Conservation (phyloP, 2,797 vertebrate genomes). For the Myotis pilosus region DNA sequence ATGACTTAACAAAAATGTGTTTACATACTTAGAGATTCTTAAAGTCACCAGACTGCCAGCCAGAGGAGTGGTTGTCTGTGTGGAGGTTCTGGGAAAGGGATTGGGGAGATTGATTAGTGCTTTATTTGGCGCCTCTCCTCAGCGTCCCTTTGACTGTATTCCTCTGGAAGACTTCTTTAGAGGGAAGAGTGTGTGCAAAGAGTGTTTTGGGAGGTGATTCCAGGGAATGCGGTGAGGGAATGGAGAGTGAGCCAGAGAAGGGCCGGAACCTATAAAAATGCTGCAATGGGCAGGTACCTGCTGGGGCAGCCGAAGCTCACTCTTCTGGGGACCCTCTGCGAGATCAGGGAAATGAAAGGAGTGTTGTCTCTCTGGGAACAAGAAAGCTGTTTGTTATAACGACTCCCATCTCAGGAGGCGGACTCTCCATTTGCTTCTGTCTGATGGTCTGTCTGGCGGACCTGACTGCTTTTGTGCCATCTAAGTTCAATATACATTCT, state of each 20-base stretch:
- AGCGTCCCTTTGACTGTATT: not conserved
- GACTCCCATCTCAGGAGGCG: not conserved
- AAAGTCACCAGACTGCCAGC: not conserved
- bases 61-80: not conserved
- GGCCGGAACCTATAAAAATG: not conserved
- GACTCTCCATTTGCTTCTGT: not conserved
- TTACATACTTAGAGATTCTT: constrained; percentile 72
- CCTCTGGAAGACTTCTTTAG: not conserved
- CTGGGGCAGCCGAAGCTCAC: not conserved
- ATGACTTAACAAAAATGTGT: constrained; percentile 69
- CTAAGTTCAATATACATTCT: not conserved
- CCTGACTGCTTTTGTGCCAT: not conserved
- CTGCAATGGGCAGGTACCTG: not conserved
- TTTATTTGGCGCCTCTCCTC: not conserved
- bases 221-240: not conserved
- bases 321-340: not conserved
- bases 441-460: not conserved
- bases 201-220: not conserved
- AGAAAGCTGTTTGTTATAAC: not conserved
- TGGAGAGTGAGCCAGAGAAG: not conserved
- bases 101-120: not conserved
- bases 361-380: fast-evolving
- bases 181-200: not conserved
- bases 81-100: not conserved
- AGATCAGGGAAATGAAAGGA: not conserved